A percentile compares a stretch with the other conserved stretches of the same genome.
phyloP scores from a whole-genome alignment of 2,888 invertebrate genomes.

The Syrphus vitripennis region DNA sequence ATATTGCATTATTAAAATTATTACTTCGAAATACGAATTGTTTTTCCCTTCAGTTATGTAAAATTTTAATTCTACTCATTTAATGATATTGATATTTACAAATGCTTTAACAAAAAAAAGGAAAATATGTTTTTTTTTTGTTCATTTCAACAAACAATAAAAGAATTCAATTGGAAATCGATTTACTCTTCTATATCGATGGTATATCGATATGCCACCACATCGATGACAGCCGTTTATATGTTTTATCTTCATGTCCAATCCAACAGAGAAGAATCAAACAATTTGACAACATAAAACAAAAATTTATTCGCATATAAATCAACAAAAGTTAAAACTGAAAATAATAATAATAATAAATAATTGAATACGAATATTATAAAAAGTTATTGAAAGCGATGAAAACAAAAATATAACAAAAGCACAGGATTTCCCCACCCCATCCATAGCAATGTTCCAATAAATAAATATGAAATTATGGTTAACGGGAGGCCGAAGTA shows the following conservation, averaged over 20 bases:
- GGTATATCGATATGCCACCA: neutral
- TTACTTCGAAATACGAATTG: too few relatives aligned
- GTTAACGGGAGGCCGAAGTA: neutral
- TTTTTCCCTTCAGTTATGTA: too few relatives aligned
- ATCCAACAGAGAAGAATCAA: conserved; percentile 3
- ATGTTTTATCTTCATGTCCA: neutral
- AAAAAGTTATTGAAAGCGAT: conserved; percentile 47
- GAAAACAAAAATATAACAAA: conserved; percentile 27
- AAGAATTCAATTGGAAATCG: neutral
- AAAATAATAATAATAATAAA: conserved; percentile 22
- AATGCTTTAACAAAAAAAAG: neutral
- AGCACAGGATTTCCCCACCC: neutral
- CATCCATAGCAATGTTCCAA: neutral
- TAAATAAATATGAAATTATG: neutral
- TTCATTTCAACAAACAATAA: neutral
- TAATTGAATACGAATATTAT: conserved; percentile 42
- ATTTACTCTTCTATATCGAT: neutral
- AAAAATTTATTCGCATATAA: neutral
- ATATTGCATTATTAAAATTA: too few relatives aligned
- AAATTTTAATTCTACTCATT: too few relatives aligned
- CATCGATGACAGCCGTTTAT: conserved; percentile 1
- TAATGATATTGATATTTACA: too few relatives aligned
- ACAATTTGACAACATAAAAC: conserved; percentile 28
- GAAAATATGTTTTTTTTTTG: too few relatives aligned
- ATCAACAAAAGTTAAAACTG: conserved; percentile 1